These are phyloP conservation scores for Altica lythri DNA, from an alignment of 2,888 invertebrate species.

Conservation along the genomic window DNA sequence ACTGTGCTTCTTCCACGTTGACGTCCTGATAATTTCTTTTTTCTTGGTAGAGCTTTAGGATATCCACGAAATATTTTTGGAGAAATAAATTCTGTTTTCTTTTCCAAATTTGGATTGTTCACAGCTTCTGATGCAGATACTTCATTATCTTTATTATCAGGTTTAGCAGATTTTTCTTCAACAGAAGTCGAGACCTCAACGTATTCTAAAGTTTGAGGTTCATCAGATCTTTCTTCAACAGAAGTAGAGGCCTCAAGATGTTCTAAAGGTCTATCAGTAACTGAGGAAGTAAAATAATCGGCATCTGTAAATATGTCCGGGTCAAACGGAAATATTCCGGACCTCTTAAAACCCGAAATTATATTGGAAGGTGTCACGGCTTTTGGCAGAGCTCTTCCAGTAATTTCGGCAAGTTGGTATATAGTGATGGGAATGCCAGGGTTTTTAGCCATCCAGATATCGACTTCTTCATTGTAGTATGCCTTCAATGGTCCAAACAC, in stretches of 20 bases:
- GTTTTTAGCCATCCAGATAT: background rate
- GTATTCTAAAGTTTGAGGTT: too few species aligned
- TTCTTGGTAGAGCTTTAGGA: slow-evolving; percentile 14
- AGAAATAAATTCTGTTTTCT: slow-evolving; percentile 3
- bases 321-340: too few species aligned
- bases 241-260: too few species aligned
- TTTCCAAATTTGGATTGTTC: slow-evolving; percentile 7
- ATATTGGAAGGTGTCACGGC: too few species aligned
- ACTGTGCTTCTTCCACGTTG: slow-evolving; percentile 1
- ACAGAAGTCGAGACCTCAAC: background rate
- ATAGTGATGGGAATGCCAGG: too few species aligned
- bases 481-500: slow-evolving; percentile 5
- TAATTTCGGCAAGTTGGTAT: slow-evolving; percentile 10
- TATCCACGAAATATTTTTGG: slow-evolving; percentile 16
- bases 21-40: slow-evolving; percentile 11
- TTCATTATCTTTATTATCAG: background rate
- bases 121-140: slow-evolving; percentile 1
- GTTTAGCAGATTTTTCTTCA: background rate
- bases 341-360: too few species aligned
- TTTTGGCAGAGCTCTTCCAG: slow-evolving; percentile 17
- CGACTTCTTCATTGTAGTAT: slow-evolving; percentile 1
- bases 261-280: too few species aligned
- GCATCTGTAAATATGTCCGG: too few species aligned
- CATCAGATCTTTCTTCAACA: too few species aligned
- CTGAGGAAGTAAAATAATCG: too few species aligned